Base-by-base conservation (phyloP, 2,888 invertebrate species). In the Mellilla xanthometata region DNA sequence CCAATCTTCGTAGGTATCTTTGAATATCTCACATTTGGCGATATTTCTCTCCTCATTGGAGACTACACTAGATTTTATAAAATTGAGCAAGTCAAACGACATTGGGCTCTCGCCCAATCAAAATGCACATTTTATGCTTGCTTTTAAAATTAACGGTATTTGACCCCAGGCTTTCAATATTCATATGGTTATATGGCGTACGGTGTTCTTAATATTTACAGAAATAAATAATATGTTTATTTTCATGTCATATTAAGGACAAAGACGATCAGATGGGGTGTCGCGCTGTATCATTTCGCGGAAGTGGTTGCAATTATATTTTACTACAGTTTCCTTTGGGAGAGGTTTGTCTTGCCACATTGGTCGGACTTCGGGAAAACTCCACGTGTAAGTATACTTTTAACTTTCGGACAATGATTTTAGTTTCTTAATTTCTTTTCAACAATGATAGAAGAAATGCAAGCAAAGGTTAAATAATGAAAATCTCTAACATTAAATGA, bases 301-400 rank as follows among this genome's bases (percentile, higher is more conserved):
- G 97, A 98, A 86, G 93, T 97, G 0, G 71, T 94, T 0, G 94
- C 94, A n/a, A 92, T 95, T 30, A 92, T 97, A 36, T 93, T 97
- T 65, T 95, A 95, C 73, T 92, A 94, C 52, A 94, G 95, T 70
- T 96, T 96, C 65, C 91, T 97, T 23, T 93, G 95, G 78, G 95
- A 95, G 63, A 91, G 95, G 27, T 95, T 95, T 76, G 92, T 97
- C 33, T 68, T 92, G 32, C 94, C 95, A 0, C 90, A 90, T 43
- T 95, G 94, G 83, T 87, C 91, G 8, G 88, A 93, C 56, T 93
- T 92, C 57, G 94, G 95, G 0, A 90, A 91, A 61, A 39, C 23
- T 30, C 39, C 43, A 15, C 44, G 34, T 23, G 58, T 58, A 42
- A 55, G 58, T 24, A 24, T n/a, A n/a, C n/a, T n/a, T n/a, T n/a